Evolutionary conservation across 2,888 invertebrate genomes (phyloP).

Genomic region (Drosophila formosana): DNA sequence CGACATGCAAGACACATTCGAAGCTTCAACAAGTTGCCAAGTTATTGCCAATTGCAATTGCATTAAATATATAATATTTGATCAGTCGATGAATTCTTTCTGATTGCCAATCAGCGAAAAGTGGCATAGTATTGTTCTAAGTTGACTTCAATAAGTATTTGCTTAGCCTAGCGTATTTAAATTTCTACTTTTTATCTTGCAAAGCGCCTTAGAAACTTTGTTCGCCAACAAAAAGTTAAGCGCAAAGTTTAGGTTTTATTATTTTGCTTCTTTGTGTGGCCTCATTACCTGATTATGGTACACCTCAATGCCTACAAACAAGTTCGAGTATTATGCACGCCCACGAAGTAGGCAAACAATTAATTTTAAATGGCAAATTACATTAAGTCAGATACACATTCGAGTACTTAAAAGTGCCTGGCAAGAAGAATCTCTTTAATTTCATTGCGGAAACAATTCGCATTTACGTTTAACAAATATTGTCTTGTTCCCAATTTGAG

Average conservation of each 20-base stretch:
- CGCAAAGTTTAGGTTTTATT: constrained; percentile 25
- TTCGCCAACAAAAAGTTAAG: constrained; percentile 8
- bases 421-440: constrained; percentile 38
- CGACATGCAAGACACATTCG: constrained; percentile 14
- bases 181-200: not conserved
- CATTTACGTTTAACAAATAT: constrained; percentile 67
- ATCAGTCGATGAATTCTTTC: constrained; percentile 1
- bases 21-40: constrained; percentile 4
- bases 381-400: constrained; percentile 15
- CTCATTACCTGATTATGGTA: constrained; percentile 35
- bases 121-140: not conserved
- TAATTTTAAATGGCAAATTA: constrained; percentile 58
- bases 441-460: constrained; percentile 68
- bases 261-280: constrained; percentile 24
- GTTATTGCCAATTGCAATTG: not conserved
- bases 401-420: constrained; percentile 22
- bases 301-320: constrained; percentile 12
- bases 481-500: constrained; percentile 66
- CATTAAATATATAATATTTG: constrained; percentile 12
- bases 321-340: constrained; percentile 3
- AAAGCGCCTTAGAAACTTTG: constrained; percentile 10
- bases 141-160: not conserved
- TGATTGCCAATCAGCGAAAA: constrained; percentile 7
- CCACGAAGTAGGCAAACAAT: constrained; percentile 47
- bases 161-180: not conserved